Conservation (phyloP, 2,888 invertebrate genomes). For the Biston stratarius region DNA sequence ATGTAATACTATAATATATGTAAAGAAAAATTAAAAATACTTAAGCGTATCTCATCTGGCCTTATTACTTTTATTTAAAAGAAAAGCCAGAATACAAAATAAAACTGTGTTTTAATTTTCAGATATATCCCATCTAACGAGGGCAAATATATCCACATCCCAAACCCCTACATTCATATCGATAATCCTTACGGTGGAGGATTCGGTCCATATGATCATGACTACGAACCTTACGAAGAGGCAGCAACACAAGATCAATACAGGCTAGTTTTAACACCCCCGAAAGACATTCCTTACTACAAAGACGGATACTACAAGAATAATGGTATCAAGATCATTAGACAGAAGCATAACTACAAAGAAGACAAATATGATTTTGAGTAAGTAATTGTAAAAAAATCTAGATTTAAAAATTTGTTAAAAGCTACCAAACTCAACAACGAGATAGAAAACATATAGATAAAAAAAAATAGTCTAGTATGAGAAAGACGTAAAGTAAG, state of each 20-base stretch:
- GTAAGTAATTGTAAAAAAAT: constrained; percentile 63
- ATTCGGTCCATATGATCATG: constrained; percentile 77
- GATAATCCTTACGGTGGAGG: constrained; percentile 81
- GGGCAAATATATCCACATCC: constrained; percentile 84
- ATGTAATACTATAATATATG: too few relatives aligned
- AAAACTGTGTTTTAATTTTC: constrained; percentile 40
- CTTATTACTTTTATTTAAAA: too few relatives aligned
- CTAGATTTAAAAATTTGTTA: too few relatives aligned
- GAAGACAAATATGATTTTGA: constrained; percentile 84
- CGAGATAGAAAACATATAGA: too few relatives aligned
- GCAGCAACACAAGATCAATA: constrained; percentile 76
- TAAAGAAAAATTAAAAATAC: too few relatives aligned
- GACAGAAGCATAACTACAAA: constrained; percentile 79
- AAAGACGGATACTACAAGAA: constrained; percentile 83
- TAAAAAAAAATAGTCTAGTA: too few relatives aligned
- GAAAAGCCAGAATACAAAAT: not conserved
- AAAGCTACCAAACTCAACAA: too few relatives aligned
- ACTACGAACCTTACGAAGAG: constrained; percentile 81
- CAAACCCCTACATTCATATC: constrained; percentile 83
- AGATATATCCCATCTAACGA: constrained; percentile 81
- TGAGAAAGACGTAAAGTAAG: too few relatives aligned
- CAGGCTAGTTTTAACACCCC: constrained; percentile 66
- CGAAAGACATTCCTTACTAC: constrained; percentile 76
- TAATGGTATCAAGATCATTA: constrained; percentile 83
- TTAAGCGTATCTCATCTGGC: too few relatives aligned